Evolutionary conservation across 2,888 invertebrate species (phyloP).

Genomic region (Rhagium mordax): DNA sequence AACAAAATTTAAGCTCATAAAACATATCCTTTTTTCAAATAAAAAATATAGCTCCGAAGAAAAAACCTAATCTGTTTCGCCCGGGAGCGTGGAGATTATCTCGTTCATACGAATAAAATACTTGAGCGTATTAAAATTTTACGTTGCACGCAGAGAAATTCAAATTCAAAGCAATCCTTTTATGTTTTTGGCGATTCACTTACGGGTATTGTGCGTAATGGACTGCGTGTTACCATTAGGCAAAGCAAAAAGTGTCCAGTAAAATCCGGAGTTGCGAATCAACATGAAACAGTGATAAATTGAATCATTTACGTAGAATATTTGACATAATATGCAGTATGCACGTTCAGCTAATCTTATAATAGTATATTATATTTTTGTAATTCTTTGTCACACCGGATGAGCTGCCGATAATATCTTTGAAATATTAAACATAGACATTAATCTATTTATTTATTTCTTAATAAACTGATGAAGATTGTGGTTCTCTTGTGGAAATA

Average conservation of each 20-base stretch:
- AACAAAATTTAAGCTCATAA: conserved; percentile 16
- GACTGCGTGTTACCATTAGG: conserved; percentile 18
- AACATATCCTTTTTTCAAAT: conserved; percentile 12
- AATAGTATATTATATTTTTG: too few species aligned
- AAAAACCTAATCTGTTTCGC: conserved; percentile 31
- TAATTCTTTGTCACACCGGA: too few species aligned
- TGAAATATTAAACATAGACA: too few species aligned
- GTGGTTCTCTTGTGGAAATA: too few species aligned
- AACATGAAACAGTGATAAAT: conserved; percentile 8
- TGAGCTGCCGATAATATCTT: too few species aligned
- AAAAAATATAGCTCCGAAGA: conserved; percentile 12
- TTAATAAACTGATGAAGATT: too few species aligned
- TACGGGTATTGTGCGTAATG: conserved; percentile 28
- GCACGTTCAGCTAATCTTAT: too few species aligned
- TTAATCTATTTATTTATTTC: too few species aligned
- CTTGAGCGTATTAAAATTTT: conserved; percentile 31
- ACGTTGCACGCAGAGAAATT: conserved; percentile 19
- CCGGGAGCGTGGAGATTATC: conserved; percentile 20
- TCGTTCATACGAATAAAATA: conserved; percentile 28
- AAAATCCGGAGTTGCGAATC: conserved; percentile 18
- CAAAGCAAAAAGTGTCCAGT: conserved; percentile 24
- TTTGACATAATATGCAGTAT: neutral
- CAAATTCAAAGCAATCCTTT: conserved; percentile 32
- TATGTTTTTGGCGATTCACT: conserved; percentile 31
- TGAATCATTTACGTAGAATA: neutral